Evolutionary conservation across 2,797 vertebrate genomes (phyloP).

Genomic region (Acanthurus leucopareius): DNA sequence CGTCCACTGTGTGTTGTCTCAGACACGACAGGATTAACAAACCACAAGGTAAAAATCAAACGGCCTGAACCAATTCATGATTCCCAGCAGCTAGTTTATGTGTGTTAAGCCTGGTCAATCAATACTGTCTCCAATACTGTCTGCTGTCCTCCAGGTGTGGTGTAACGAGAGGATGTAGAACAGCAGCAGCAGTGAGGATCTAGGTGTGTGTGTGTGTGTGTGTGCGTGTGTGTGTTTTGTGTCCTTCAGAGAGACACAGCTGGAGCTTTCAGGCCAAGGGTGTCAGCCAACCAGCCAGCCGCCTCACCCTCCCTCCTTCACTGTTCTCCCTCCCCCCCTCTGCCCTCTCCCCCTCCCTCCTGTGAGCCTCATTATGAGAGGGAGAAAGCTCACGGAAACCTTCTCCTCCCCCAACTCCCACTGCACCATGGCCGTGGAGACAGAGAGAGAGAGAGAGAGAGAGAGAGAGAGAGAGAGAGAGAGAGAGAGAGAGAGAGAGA

Average conservation of each 20-base stretch:
- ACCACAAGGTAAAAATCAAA: slow-evolving; percentile 50
- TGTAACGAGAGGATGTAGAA: slow-evolving; percentile 37
- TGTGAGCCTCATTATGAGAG: slow-evolving; percentile 81
- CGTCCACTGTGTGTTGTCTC: slow-evolving; percentile 23
- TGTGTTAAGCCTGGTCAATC: slow-evolving; percentile 65
- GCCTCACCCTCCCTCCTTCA: slow-evolving; percentile 28
- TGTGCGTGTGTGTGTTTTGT: slow-evolving; percentile 43
- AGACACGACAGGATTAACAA: slow-evolving; percentile 48
- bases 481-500: no score
- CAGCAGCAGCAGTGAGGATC: slow-evolving; percentile 18
- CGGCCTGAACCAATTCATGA: slow-evolving; percentile 47
- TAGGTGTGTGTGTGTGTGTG: no score
- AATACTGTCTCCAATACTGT: slow-evolving; percentile 57
- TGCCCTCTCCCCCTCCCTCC: slow-evolving; percentile 47
- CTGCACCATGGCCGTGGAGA: slow-evolving; percentile 58
- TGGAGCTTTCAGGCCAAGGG: slow-evolving; percentile 73
- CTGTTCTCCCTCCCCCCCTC: background rate
- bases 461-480: slow-evolving; percentile 42
- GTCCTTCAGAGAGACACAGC: slow-evolving; percentile 70
- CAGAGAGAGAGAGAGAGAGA: slow-evolving; percentile 32
- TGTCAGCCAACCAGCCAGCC: slow-evolving; percentile 55
- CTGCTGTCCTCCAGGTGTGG: slow-evolving; percentile 61
- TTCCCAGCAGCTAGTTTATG: slow-evolving; percentile 62
- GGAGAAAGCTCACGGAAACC: slow-evolving; percentile 68
- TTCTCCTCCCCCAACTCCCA: slow-evolving; percentile 67